A percentile compares a stretch with the other conserved stretches of the same genome.
phyloP scores from a whole-genome alignment of 2,888 invertebrate species.

The Phania funesta region DNA sequence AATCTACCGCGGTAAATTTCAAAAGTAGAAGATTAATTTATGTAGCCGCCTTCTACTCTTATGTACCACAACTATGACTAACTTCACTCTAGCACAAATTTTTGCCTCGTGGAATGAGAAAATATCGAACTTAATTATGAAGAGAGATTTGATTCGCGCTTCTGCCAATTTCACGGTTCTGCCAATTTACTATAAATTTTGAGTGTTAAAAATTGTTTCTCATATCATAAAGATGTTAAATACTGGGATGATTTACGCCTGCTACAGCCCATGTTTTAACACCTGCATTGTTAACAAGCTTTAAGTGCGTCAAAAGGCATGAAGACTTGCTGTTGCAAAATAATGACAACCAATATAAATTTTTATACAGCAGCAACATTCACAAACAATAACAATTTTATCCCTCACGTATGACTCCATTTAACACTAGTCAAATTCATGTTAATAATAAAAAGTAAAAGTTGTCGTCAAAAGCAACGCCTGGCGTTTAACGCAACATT shows the following conservation, averaged over 20 bases:
- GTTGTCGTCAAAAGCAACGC: conserved; percentile 62
- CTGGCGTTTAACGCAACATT: conserved; percentile 4
- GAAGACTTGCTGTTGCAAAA: neutral
- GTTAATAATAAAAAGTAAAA: conserved; percentile 54
- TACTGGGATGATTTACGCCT: neutral
- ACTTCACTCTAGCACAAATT: too few species aligned
- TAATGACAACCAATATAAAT: conserved; percentile 48
- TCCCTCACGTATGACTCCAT: neutral
- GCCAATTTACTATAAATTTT: too few species aligned
- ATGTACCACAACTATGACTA: too few species aligned
- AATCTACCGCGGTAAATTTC: too few species aligned
- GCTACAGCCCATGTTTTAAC: conserved; percentile 44
- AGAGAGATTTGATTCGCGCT: too few species aligned
- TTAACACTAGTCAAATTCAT: neutral
- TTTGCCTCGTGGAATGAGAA: too few species aligned
- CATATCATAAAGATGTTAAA: conserved; percentile 30
- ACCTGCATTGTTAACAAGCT: conserved; percentile 41
- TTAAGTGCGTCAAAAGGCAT: neutral
- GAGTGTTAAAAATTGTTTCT: neutral
- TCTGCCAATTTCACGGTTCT: too few species aligned
- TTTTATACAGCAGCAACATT: conserved; percentile 44
- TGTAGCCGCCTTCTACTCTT: too few species aligned
- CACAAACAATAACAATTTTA: neutral
- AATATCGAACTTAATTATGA: too few species aligned
- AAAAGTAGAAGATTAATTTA: too few species aligned